Percentiles rank a stretch among this genome's conserved stretches.
Conservation (phyloP, 30 jellyfish, hydroid and myxozoan genomes). For the Aurelia aurita complex sp. Pacific region DNA sequence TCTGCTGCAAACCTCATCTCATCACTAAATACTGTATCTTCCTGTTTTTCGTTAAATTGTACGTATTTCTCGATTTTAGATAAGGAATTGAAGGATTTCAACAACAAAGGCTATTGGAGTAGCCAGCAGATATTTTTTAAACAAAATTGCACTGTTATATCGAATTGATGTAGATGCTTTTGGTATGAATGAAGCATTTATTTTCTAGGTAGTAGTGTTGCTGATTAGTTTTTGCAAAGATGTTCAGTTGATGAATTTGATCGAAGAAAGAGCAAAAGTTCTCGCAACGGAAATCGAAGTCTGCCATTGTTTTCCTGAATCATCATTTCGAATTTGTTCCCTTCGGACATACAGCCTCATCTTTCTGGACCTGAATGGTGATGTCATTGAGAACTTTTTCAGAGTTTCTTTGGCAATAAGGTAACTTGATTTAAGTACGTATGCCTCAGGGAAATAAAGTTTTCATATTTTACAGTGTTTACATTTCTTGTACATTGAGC, state of each 20-base stretch:
- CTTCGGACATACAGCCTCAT: constrained; percentile 34
- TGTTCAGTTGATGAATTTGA: constrained; percentile 1
- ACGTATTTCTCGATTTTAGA: no score
- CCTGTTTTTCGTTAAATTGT: no score
- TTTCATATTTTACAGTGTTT: not conserved
- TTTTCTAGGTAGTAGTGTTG: constrained; percentile 26
- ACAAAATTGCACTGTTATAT: no score
- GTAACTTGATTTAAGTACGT: not conserved
- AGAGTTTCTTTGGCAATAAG: constrained; percentile 41
- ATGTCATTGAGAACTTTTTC: constrained; percentile 22
- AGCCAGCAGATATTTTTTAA: no score
- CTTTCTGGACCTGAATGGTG: constrained; percentile 64
- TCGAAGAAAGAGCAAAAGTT: constrained; percentile 41
- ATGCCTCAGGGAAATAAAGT: not conserved
- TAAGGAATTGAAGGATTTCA: no score
- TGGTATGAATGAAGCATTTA: not conserved
- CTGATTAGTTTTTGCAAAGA: constrained; percentile 52
- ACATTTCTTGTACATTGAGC: no score
- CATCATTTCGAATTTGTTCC: constrained; percentile 52
- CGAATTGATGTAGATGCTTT: not conserved
- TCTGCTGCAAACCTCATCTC: no score
- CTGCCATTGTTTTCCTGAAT: constrained; percentile 71
- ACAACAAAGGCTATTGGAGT: no score
- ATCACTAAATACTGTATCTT: no score
- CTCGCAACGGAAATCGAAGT: constrained; percentile 29